A percentile compares a stretch with the other conserved stretches of the same genome.
Conservation (phyloP, 2,888 invertebrate species). For the Tupiocoris notatus region DNA sequence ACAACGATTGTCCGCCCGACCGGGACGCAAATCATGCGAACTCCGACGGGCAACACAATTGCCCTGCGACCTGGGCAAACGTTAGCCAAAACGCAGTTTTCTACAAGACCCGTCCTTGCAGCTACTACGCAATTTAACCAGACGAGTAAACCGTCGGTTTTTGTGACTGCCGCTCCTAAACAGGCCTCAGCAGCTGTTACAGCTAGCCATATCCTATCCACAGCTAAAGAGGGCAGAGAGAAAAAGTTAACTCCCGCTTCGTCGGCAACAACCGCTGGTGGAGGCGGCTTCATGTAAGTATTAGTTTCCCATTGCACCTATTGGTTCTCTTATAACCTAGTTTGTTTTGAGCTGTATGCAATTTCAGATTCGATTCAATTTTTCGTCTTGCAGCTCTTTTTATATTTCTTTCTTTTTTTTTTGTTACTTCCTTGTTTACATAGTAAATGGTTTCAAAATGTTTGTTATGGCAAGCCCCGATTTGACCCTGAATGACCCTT, state of each 20-base stretch:
- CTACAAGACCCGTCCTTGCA: constrained; percentile 55
- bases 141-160: constrained; percentile 23
- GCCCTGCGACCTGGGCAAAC: constrained; percentile 49
- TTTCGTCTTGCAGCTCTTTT: too few relatives aligned
- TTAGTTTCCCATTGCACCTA: too few relatives aligned
- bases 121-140: constrained; percentile 47
- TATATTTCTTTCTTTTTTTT: too few relatives aligned
- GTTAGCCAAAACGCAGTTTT: constrained; percentile 60
- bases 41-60: constrained; percentile 48
- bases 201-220: constrained; percentile 56
- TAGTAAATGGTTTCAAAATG: too few relatives aligned
- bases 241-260: constrained; percentile 64
- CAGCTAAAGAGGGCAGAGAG: constrained; percentile 70
- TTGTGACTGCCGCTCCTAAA: constrained; percentile 17
- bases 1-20: constrained; percentile 42
- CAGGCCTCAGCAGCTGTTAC: constrained; percentile 50
- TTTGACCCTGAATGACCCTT: too few relatives aligned
- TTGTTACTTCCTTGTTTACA: too few relatives aligned
- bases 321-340: too few relatives aligned
- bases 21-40: constrained; percentile 42
- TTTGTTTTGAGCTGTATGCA: too few relatives aligned
- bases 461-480: too few relatives aligned
- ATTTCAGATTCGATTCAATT: too few relatives aligned
- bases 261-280: neutral
- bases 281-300: constrained; percentile 58